Conservation (phyloP, 2,113 vertebrate species). For the Synodontis membranacea region DNA sequence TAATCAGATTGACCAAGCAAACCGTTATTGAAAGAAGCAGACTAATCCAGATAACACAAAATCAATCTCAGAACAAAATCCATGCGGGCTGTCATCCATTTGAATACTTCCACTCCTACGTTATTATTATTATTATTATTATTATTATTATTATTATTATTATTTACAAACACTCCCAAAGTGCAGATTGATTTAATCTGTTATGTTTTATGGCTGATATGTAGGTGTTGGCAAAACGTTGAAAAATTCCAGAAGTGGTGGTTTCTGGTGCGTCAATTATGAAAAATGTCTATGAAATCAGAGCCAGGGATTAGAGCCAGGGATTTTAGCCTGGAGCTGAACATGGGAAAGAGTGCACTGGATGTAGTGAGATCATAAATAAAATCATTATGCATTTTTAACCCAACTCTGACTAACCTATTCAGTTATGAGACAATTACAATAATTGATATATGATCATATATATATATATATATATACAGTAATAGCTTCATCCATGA, state of each 20-base stretch:
- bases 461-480: background rate
- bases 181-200: background rate
- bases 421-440: background rate
- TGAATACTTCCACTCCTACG: background rate
- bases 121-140: background rate
- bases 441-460: background rate
- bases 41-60: background rate
- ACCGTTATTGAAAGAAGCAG: background rate
- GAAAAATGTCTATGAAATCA: conserved; percentile 52
- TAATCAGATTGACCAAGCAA: background rate
- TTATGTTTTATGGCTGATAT: background rate
- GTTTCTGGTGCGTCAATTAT: conserved; percentile 42
- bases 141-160: background rate
- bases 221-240: conserved; percentile 2
- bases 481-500: background rate
- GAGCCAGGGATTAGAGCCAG: conserved; percentile 29
- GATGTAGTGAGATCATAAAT: conserved; percentile 31
- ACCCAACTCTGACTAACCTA: background rate
- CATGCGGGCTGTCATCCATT: background rate
- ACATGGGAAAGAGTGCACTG: conserved; percentile 34
- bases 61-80: background rate
- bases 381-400: background rate
- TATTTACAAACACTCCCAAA: background rate
- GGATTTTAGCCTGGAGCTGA: conserved; percentile 9
- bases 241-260: conserved; percentile 14